Evolutionary conservation across 2,888 invertebrate species (phyloP).

Genomic region (Eristalinus sepulchralis): DNA sequence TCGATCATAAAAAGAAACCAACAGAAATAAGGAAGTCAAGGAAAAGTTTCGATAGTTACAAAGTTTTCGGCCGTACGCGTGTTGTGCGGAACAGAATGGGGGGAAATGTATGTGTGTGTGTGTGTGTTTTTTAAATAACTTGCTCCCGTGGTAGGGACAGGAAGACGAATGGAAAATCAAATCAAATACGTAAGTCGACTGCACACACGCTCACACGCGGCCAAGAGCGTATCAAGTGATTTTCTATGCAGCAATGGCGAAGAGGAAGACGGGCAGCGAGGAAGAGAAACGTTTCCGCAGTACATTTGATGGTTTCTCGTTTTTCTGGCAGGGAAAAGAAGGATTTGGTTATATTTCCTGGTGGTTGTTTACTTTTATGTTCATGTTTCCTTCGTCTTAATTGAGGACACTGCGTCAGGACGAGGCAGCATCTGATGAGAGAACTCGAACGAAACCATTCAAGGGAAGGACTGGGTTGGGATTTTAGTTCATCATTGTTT

Average conservation of each 20-base stretch:
- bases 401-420: conserved; percentile 28
- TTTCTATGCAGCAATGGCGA: not conserved
- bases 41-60: conserved; percentile 56
- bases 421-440: not conserved
- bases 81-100: not conserved
- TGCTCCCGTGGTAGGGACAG: not conserved
- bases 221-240: not conserved
- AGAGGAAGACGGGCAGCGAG: not conserved
- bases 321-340: conserved; percentile 4
- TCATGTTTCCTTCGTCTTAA: conserved; percentile 7
- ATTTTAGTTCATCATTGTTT: too few species aligned
- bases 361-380: conserved; percentile 35
- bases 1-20: conserved; percentile 14
- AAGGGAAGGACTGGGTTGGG: not conserved
- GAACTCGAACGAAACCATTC: not conserved
- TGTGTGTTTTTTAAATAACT: not conserved
- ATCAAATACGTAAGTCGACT: not conserved
- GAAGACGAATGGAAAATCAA: not conserved
- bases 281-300: not conserved
- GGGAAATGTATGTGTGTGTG: not conserved
- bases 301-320: not conserved
- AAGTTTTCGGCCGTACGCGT: conserved; percentile 16
- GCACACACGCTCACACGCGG: not conserved
- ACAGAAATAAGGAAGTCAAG: conserved; percentile 23
- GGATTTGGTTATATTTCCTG: conserved; percentile 32